Conservation (phyloP, 2,113 vertebrate species). For the Odontesthes bonariensis region DNA sequence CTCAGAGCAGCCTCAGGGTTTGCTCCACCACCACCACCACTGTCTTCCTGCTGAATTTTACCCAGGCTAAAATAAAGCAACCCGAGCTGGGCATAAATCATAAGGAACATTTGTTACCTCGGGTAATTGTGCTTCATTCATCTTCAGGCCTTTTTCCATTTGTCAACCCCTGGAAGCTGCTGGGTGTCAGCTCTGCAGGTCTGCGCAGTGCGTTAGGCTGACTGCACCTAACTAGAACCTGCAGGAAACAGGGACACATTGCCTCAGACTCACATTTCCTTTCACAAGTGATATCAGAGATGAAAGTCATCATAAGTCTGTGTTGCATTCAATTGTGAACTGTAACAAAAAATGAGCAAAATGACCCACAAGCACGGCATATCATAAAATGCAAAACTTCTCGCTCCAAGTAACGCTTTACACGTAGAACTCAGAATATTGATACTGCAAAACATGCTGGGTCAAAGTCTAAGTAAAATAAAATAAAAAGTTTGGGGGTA, state of each 20-base stretch:
- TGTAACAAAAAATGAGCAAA: no score
- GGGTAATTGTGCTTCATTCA: slow-evolving; percentile 81
- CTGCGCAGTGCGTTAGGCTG: slow-evolving; percentile 36
- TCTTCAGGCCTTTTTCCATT: slow-evolving; percentile 78
- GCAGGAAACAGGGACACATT: slow-evolving; percentile 25
- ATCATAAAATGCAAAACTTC: no score
- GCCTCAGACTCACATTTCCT: background rate
- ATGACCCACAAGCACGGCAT: background rate
- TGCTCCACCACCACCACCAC: slow-evolving; percentile 68
- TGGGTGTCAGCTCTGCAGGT: slow-evolving; percentile 60
- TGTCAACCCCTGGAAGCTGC: slow-evolving; percentile 74
- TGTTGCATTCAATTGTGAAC: background rate
- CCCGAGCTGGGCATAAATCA: slow-evolving; percentile 85
- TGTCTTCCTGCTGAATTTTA: slow-evolving; percentile 76
- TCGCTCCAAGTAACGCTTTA: no score
- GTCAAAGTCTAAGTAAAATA: no score
- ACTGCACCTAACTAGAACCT: slow-evolving; percentile 31
- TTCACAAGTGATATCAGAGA: background rate
- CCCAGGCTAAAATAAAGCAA: slow-evolving; percentile 81
- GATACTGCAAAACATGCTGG: background rate
- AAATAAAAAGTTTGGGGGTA: no score
- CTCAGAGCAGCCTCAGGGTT: slow-evolving; percentile 63
- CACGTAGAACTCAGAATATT: no score
- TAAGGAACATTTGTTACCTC: slow-evolving; percentile 82
- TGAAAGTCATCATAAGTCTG: background rate